Percentiles rank a stretch among this genome's conserved stretches.
Conservation (phyloP, 2,888 invertebrate genomes). For the Arrhopalites spinosus region DNA sequence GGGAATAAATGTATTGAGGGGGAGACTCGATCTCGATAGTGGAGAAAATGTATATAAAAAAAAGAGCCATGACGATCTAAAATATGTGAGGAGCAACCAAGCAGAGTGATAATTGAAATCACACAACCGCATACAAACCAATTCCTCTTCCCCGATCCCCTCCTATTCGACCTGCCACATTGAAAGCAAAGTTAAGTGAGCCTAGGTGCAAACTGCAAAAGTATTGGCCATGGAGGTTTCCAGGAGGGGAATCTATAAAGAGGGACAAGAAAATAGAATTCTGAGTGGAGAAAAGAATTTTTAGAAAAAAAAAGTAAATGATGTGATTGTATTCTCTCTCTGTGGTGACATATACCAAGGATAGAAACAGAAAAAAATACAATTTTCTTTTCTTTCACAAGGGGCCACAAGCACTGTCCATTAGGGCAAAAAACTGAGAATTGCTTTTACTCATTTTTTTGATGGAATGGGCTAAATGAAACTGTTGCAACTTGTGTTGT, state of each 20-base stretch:
- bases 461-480: conserved; percentile 34
- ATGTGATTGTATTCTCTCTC: conserved; percentile 46
- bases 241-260: conserved; percentile 14
- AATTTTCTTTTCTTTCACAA: conserved; percentile 21
- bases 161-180: background rate
- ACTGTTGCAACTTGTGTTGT: background rate
- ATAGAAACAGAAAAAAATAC: conserved; percentile 36
- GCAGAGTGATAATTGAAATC: conserved; percentile 34
- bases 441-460: conserved; percentile 39
- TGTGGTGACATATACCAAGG: conserved; percentile 20
- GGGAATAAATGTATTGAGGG: no score
- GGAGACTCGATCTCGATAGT: no score
- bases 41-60: no score
- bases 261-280: background rate
- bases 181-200: conserved; percentile 34
- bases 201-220: conserved; percentile 33
- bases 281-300: conserved; percentile 35
- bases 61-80: no score
- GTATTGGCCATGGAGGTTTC: no score
- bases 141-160: conserved; percentile 13
- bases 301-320: conserved; percentile 52
- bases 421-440: conserved; percentile 35
- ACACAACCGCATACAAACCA: background rate
- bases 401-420: conserved; percentile 27
- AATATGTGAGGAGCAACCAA: conserved; percentile 20